Evolutionary conservation across 1,140 invertebrate genomes (phyloP).

Genomic region (Stenopsyche tienmushanensis): DNA sequence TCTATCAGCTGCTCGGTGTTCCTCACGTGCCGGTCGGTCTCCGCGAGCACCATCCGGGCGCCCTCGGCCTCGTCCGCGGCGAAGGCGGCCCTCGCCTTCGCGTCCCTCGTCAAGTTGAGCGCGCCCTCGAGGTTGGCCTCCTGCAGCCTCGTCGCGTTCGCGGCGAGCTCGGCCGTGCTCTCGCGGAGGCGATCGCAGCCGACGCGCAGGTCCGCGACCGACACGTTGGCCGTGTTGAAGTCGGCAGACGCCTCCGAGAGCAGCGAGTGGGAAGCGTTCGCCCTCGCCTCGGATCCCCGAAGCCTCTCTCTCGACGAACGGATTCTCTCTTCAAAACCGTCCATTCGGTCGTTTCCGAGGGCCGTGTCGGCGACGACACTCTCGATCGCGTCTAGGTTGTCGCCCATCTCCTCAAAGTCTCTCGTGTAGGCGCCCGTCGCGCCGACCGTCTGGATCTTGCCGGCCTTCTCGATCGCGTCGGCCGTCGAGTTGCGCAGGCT

Average conservation of each 20-base stretch:
- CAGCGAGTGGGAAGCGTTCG: conserved; percentile 52
- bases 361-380: conserved; percentile 74
- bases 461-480: conserved; percentile 78
- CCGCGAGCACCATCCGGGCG: conserved; percentile 61
- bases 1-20: conserved; percentile 79
- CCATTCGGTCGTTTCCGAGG: conserved; percentile 73
- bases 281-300: conserved; percentile 41
- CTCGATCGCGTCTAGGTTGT: conserved; percentile 77
- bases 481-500: conserved; percentile 69
- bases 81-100: conserved; percentile 71
- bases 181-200: conserved; percentile 72
- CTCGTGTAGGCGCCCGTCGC: conserved; percentile 91
- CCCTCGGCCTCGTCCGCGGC: conserved; percentile 67
- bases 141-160: conserved; percentile 87
- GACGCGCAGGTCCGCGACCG: conserved; percentile 71
- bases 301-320: conserved; percentile 53
- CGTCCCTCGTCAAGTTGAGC: conserved; percentile 79
- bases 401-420: conserved; percentile 90
- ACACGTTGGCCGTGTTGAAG: conserved; percentile 75
- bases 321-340: conserved; percentile 57
- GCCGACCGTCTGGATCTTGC: conserved; percentile 88
- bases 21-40: conserved; percentile 80
- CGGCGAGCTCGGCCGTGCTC: conserved; percentile 72
- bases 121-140: conserved; percentile 95
- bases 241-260: conserved; percentile 75